Percentiles rank a stretch among this genome's conserved stretches.
Conservation (phyloP, 2,797 vertebrate species). For the Typhlichthys eigenmanni region DNA sequence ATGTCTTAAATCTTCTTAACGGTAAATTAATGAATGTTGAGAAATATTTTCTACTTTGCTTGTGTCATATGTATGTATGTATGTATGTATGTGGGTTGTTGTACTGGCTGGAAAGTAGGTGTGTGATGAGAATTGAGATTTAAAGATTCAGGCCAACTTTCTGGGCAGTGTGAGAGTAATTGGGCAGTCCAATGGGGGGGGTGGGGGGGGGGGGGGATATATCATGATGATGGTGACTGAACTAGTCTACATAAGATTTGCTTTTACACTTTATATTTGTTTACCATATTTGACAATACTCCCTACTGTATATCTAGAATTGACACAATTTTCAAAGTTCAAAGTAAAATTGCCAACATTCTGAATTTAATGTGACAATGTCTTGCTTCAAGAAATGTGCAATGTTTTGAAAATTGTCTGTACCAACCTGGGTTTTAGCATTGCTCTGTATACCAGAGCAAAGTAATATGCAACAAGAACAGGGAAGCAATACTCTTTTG, state of each 20-base stretch:
- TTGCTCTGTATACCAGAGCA: conserved; percentile 45
- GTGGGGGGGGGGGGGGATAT: no score
- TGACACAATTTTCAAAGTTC: no score
- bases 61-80: conserved; percentile 14
- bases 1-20: conserved; percentile 45
- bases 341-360: no score
- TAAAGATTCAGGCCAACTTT: conserved; percentile 22
- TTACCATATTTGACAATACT: no score
- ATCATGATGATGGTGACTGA: neutral
- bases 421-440: conserved; percentile 17
- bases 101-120: conserved; percentile 20
- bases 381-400: conserved; percentile 15
- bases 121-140: conserved; percentile 25
- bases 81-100: conserved; percentile 26
- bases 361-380: no score
- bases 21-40: conserved; percentile 45
- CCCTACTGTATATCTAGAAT: no score
- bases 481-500: conserved; percentile 48
- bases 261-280: no score
- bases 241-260: no score
- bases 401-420: neutral
- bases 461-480: conserved; percentile 54
- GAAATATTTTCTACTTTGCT: conserved; percentile 35
- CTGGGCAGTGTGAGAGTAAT: conserved; percentile 5
- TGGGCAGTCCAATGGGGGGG: neutral